Evolutionary conservation across 2,888 invertebrate genomes (phyloP).

Genomic region (Harpagoxenus sublaevis): DNA sequence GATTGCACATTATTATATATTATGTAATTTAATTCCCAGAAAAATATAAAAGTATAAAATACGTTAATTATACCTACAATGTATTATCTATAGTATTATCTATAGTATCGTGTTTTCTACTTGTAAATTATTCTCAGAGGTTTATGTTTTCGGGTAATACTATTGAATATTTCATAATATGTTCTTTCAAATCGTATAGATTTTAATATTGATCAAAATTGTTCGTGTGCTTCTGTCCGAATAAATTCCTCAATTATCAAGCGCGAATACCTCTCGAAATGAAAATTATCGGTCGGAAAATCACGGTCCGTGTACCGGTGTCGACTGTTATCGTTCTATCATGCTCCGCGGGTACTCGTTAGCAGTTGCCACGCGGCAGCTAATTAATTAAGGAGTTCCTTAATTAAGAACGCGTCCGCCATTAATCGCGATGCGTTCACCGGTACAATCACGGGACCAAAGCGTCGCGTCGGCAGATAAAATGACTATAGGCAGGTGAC

Average conservation of each 20-base stretch:
- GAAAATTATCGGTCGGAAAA: conserved; percentile 52
- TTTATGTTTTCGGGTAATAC: background rate
- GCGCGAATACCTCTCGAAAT: background rate
- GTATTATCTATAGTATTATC: too few species aligned
- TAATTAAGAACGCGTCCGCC: conserved; percentile 54
- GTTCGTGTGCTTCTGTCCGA: background rate
- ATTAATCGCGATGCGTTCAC: conserved; percentile 50
- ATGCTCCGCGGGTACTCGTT: conserved; percentile 39
- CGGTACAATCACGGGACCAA: conserved; percentile 36
- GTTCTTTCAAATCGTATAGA: background rate
- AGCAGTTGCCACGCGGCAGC: conserved; percentile 49
- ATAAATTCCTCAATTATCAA: background rate
- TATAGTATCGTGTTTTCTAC: background rate
- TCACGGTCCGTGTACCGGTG: conserved; percentile 6
- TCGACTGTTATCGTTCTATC: conserved; percentile 45
- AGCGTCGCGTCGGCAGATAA: background rate
- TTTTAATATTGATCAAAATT: background rate
- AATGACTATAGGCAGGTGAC: conserved; percentile 39
- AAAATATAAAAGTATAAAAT: background rate
- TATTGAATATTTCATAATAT: background rate
- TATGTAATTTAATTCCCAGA: background rate
- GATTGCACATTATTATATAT: background rate
- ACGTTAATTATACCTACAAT: background rate
- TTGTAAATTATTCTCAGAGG: background rate
- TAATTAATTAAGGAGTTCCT: conserved; percentile 57